A percentile compares a stretch with the other conserved stretches of the same genome.
Evolutionary conservation across 1,140 invertebrate genomes (phyloP).

Genomic region (Oscheius sp.): DNA sequence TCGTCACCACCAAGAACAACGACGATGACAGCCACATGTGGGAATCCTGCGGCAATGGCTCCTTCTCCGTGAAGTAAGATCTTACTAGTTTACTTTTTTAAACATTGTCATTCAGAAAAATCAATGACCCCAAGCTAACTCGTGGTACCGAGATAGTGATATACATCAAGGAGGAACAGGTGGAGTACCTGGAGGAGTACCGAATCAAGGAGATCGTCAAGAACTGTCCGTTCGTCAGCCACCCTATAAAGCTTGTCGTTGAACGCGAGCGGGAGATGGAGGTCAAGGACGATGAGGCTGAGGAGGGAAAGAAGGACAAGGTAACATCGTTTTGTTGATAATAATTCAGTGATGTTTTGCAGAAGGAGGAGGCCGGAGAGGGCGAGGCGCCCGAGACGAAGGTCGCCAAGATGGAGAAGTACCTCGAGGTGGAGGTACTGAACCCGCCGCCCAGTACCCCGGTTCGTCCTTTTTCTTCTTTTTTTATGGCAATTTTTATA

Average conservation of each 20-base stretch:
- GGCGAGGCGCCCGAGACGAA: constrained; percentile 75
- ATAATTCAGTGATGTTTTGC: constrained; percentile 48
- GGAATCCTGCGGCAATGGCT: constrained; percentile 88
- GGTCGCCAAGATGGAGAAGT: constrained; percentile 83
- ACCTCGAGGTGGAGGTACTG: constrained; percentile 94
- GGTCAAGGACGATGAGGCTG: constrained; percentile 70
- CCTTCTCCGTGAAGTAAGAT: constrained; percentile 76
- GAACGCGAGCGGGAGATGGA: constrained; percentile 89
- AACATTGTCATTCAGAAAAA: constrained; percentile 48
- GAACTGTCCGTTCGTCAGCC: constrained; percentile 98
- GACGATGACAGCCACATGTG: constrained; percentile 87
- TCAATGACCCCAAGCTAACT: constrained; percentile 73
- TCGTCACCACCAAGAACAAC: constrained; percentile 89
- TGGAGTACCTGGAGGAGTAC: constrained; percentile 84
- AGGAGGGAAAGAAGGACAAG: constrained; percentile 65
- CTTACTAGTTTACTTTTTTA: not conserved
- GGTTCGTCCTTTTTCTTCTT: constrained; percentile 70
- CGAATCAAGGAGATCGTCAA: constrained; percentile 95
- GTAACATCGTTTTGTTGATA: constrained; percentile 31
- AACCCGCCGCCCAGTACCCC: constrained; percentile 95
- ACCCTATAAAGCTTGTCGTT: constrained; percentile 87
- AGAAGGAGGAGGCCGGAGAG: constrained; percentile 68
- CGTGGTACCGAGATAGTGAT: constrained; percentile 85
- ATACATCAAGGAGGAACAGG: constrained; percentile 84
- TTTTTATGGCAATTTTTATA: no score